Base-by-base conservation (phyloP, 1,140 invertebrate species). In the Neodiprion virginianus region DNA sequence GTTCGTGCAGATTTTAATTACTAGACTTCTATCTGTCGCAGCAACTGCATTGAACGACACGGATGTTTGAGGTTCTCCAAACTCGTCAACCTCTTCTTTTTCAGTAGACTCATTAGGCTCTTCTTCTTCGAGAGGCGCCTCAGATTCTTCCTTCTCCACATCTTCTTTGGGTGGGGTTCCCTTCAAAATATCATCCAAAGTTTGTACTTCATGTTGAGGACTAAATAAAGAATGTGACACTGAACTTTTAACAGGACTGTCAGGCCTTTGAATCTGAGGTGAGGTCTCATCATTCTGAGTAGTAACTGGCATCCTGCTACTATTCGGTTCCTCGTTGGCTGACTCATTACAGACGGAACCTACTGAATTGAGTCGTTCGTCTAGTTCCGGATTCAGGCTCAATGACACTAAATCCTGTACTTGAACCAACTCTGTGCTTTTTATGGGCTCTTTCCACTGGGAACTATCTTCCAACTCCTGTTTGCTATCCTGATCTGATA, bases 1-100 rank as follows among this genome's bases (percentile, higher is more conserved):
- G 69, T 88, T 89, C 21, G 86, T 85, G 73, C 85, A 87, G 71
- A 89, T 88, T 78, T 88, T 89, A 48, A 88, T 88, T 8, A 88
- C 82, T 72, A 89, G 79, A 77, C 87, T 89, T 28, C 87, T 80
- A 14, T 88, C 85, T 8, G 85, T 81, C 7, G 80, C 73, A 61
- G 84, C 81, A 9, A 84, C 81, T 5, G 83, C 74, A 17, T 83
- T 87, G 11, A 83, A 82, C 0, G 82, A 81, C 3, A 79, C 75
- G 7, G 79, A 79, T 12, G 76, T 23, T 69, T 79, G 79, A 77
- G 81, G 81, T 80, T 84, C 81, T 5, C 71, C 74, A 69, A 73
- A 12, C 21, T 69, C 49, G 4, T 68, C 17, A 7, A 66, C 50
- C 68, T 69, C 28, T 69, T 69, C 73, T 23, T 23, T 47, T 47